These are phyloP conservation scores for Acropora tenuis DNA, from an alignment of 64 coral and sea anemone genomes.

Conservation along the genomic window DNA sequence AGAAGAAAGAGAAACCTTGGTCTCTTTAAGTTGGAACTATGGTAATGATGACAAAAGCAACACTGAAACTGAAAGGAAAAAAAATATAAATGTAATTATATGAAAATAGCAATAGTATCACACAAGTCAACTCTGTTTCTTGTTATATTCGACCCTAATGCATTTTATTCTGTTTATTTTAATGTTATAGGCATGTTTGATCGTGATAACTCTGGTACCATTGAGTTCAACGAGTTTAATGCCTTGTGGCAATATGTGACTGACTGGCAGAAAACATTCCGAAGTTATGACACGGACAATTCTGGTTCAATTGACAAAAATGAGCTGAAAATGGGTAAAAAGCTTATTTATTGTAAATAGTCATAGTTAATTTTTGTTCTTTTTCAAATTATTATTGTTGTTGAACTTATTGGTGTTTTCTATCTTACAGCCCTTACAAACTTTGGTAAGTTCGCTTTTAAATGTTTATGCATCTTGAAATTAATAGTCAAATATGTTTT, in stretches of 20 bases:
- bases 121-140: too few species aligned
- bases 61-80: too few species aligned
- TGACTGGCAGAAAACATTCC: slow-evolving; percentile 96
- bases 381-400: neutral
- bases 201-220: slow-evolving; percentile 85
- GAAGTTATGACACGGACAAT: slow-evolving; percentile 91
- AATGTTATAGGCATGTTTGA: slow-evolving; percentile 91
- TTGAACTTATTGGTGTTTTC: neutral
- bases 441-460: slow-evolving; percentile 75
- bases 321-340: slow-evolving; percentile 80
- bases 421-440: slow-evolving; percentile 70
- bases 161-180: neutral
- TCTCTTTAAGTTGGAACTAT: too few species aligned
- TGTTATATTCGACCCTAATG: neutral
- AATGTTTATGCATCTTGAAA: neutral
- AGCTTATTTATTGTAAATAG: too few species aligned
- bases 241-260: slow-evolving; percentile 92
- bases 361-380: neutral
- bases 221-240: slow-evolving; percentile 97
- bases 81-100: too few species aligned
- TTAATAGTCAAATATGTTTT: neutral
- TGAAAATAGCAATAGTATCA: too few species aligned
- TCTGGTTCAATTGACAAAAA: slow-evolving; percentile 94
- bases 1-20: too few species aligned
- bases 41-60: too few species aligned